Base-by-base conservation (phyloP, 2,113 vertebrate species). In the Pteruthius melanotis region DNA sequence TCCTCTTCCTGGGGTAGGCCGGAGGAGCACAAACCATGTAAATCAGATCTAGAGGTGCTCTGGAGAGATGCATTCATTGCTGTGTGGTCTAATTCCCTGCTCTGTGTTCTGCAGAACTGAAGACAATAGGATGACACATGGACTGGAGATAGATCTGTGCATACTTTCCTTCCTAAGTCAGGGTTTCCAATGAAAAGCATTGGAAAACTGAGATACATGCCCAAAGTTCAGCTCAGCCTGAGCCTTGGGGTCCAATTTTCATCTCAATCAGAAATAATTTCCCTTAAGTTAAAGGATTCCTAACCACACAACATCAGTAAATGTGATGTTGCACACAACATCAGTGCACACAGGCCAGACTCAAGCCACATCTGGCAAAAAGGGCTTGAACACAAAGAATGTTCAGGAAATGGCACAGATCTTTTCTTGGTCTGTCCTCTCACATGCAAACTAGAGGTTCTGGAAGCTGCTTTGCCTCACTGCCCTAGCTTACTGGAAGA, bases 71-170 rank as follows among this genome's bases (percentile, higher is more conserved):
- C 54, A 22, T 40, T 83, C 8, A 0, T 54, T 66, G 60, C 64
- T 96, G 94, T 95, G 96, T 95, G 90, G 94, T 95, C 95, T 81
- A 49, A 81, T 83, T 90, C 83, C 76, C 88, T 56, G 71, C 80
- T 90, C 69, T 71, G 2, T 64, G 30, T 59, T 83, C 91, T 35
- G 60, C 83, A 86, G 63, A 40, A 17, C 71, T 53, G 76, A 81
- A 96, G 93, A 96, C 92, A 95, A 96, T 90, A 68, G 86, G 93
- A 95, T 93, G 92, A 96, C 90, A 95, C 94, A 95, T 42, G 49
- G 90, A 63, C 83, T 93, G 81, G 90, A 95, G 92, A 95, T 86
- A 56, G 83, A 93, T 78, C 64, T 45, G 2, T 8, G 45, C 94
- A 96, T 92, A 96, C 18, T 95, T 96, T 96, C 92, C 95, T 92